These are phyloP conservation scores for Chelonus insularis DNA, from an alignment of 1,140 invertebrate species.

Conservation along the genomic window DNA sequence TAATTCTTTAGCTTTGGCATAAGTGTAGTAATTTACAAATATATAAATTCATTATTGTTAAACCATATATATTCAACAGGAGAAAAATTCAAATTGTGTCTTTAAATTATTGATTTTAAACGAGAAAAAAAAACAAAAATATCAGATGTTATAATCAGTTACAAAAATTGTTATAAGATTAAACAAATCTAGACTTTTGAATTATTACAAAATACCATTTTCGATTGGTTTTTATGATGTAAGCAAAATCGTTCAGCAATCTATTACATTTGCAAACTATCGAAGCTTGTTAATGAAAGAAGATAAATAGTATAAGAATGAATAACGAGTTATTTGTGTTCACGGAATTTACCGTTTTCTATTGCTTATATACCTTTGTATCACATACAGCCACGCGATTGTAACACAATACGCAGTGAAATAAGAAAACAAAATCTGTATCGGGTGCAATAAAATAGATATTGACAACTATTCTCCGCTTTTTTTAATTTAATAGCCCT, in stretches of 20 bases:
- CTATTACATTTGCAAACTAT: conserved; percentile 6
- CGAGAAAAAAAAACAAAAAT: not conserved
- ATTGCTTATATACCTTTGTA: conserved; percentile 9
- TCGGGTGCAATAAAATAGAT: conserved; percentile 31
- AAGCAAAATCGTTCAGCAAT: not conserved
- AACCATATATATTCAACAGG: no score
- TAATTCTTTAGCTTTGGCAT: no score
- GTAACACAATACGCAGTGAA: conserved; percentile 28
- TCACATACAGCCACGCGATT: conserved; percentile 26
- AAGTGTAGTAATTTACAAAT: no score
- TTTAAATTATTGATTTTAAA: no score
- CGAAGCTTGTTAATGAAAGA: conserved; percentile 25
- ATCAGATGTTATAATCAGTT: not conserved
- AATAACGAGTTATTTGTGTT: conserved; percentile 42
- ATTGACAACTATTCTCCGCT: conserved; percentile 20
- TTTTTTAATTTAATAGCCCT: not conserved
- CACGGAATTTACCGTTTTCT: conserved; percentile 24
- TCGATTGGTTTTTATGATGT: not conserved
- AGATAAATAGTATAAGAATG: conserved; percentile 36
- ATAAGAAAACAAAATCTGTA: conserved; percentile 21
- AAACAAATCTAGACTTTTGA: no score
- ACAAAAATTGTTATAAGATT: no score
- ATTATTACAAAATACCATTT: conserved; percentile 3
- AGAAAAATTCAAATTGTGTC: no score
- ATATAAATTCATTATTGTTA: no score